A percentile compares a stretch with the other conserved stretches of the same genome.
Evolutionary conservation across 1,140 invertebrate species (phyloP).

Genomic region (Subanguina moxae): DNA sequence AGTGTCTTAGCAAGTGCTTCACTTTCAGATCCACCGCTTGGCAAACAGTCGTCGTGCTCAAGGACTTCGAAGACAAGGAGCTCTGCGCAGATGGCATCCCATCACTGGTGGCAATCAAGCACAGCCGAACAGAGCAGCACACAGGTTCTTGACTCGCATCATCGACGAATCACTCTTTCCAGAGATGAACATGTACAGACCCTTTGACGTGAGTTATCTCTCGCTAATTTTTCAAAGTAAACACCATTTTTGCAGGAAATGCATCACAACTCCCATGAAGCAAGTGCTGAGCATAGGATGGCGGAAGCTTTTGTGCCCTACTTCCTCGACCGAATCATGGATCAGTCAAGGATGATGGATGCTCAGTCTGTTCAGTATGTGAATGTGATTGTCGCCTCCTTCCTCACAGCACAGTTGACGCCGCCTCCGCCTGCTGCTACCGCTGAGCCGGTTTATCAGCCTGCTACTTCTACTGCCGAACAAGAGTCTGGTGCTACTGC

Average conservation of each 20-base stretch:
- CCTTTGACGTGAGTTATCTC: not conserved
- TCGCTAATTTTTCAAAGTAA: not conserved
- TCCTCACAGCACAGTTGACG: conserved; percentile 11
- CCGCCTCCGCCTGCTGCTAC: conserved; percentile 3
- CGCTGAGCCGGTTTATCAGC: not conserved
- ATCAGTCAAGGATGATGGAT: conserved; percentile 35
- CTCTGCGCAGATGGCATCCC: conserved; percentile 13
- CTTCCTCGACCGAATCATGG: conserved; percentile 40
- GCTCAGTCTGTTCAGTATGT: conserved; percentile 37
- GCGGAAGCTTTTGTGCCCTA: conserved; percentile 30
- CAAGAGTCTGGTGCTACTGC: conserved; percentile 1
- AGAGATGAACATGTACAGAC: conserved; percentile 6
- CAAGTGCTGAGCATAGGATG: not conserved
- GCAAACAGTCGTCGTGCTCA: conserved; percentile 6
- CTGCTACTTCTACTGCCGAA: conserved; percentile 11
- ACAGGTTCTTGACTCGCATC: conserved; percentile 9
- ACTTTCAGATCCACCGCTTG: conserved; percentile 7
- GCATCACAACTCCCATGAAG: not conserved
- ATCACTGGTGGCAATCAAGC: not conserved
- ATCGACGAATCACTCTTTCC: conserved; percentile 2
- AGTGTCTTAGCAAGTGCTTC: not conserved
- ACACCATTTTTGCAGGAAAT: not conserved
- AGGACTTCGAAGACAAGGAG: conserved; percentile 17
- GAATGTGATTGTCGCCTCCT: conserved; percentile 31
- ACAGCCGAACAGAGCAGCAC: not conserved